Evolutionary conservation across 2,113 vertebrate species (phyloP), one percentile per base, ranked within the genome.

Genomic region (Notiomystis cincta): DNA sequence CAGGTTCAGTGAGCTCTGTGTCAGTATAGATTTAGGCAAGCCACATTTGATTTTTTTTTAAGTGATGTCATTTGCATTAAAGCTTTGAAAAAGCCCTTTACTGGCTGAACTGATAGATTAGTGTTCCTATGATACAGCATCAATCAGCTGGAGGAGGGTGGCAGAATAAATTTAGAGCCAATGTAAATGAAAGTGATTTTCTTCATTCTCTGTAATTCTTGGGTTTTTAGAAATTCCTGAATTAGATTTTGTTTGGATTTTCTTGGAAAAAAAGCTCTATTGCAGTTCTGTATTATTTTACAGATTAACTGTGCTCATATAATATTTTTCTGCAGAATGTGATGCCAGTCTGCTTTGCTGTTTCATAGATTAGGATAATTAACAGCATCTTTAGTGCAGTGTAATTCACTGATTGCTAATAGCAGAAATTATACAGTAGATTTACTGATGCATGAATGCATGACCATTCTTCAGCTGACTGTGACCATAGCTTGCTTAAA

Each of bases 41-140:
- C 1, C 2, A 24, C 8, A 18, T 60, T 48, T 19, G 20, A 50
- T 31, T 42, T 17, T 35, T 40, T n/a, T n/a, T 20, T 13, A 79
- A 56, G 6, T 24, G 7, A 58, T 38, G 2, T 62, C 45, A 73
- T 77, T 81, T 86, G 11, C 23, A 70, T 35, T 1, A 6, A 76
- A 85, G 8, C 24, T 71, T 90, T 93, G 69, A 85, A 80, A 88
- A 90, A 76, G 6, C 4, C 1, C 15, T 65, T 79, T 53, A 42
- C 14, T 69, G n/a, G 4, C 8, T 82, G 57, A 90, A 27, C 57
- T 65, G 19, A 9, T 72, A 48, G 40, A 79, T 51, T 57, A 79
- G 42, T 0, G 0, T 48, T 42, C 2, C 3, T 69, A 48, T 19
- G 12, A 64, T 31, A 56, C 7, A 53, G n/a, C 28, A 71, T 28